Conservation (phyloP, 1,140 invertebrate species). For the Sarcophaga peregrina region DNA sequence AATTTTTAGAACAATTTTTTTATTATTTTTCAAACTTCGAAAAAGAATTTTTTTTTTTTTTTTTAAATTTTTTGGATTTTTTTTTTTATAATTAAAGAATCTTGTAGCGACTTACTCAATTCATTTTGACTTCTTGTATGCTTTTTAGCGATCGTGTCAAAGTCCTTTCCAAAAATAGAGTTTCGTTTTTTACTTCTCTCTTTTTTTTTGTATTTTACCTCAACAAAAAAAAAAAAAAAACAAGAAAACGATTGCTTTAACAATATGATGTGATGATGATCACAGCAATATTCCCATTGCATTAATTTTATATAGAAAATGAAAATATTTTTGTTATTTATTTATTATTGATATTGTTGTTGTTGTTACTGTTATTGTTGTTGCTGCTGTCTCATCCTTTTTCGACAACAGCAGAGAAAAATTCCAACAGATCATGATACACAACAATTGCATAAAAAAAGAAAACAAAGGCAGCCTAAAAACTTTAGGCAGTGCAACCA, state of each 20-base stretch:
- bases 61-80: too few relatives aligned
- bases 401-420: background rate
- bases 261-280: conserved; percentile 6
- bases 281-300: background rate
- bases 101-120: background rate
- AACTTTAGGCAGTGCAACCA: background rate
- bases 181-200: background rate
- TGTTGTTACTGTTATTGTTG: background rate
- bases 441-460: background rate
- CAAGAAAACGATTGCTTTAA: background rate
- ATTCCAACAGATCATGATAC: conserved; percentile 14
- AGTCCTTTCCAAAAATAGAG: background rate
- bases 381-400: background rate
- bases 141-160: background rate
- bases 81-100: too few relatives aligned
- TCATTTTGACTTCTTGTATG: background rate
- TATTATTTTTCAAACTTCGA: too few relatives aligned
- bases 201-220: too few relatives aligned
- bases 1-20: too few relatives aligned
- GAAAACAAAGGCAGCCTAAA: background rate
- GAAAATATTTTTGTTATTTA: too few relatives aligned
- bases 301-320: background rate
- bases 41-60: too few relatives aligned
- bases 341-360: background rate
- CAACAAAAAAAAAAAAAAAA: background rate